phyloP scores from a whole-genome alignment of 2,113 vertebrate genomes.

The Neogobius melanostomus region DNA sequence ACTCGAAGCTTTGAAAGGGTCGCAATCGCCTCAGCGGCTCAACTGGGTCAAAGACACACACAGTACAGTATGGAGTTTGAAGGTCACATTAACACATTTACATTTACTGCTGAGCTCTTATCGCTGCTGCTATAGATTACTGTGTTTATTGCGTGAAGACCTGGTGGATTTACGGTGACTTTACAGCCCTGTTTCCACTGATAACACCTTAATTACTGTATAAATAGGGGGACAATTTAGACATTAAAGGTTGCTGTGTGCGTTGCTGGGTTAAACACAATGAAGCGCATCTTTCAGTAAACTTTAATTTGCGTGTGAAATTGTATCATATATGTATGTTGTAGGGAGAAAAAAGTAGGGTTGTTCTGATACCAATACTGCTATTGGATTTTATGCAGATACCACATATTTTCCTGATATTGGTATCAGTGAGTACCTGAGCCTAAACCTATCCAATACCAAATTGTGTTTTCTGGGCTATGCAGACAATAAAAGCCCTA shows the following conservation, averaged over 20 bases:
- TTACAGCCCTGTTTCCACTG: background rate
- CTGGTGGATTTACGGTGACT: background rate
- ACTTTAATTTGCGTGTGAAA: no score
- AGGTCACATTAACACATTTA: constrained; percentile 9
- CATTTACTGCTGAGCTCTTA: constrained; percentile 3
- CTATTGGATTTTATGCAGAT: no score
- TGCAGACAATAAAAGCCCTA: no score
- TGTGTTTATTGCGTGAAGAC: background rate
- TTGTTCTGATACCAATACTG: no score
- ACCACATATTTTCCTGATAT: no score
- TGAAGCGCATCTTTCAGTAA: no score
- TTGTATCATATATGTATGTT: no score
- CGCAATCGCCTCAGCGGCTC: constrained; percentile 15
- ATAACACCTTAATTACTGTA: background rate
- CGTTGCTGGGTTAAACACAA: no score
- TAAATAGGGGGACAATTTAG: background rate
- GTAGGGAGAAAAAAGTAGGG: no score
- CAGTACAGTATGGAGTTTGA: background rate
- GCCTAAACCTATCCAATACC: no score
- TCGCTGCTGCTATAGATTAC: background rate
- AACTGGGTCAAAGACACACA: constrained; percentile 25
- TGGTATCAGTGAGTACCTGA: no score
- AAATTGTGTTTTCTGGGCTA: no score
- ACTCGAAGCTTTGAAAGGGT: constrained; percentile 10
- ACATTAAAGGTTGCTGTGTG: background rate